Evolutionary conservation across 2,113 vertebrate genomes (phyloP), one percentile per base, ranked within the genome.

Genomic region (Phaetusa simplex): DNA sequence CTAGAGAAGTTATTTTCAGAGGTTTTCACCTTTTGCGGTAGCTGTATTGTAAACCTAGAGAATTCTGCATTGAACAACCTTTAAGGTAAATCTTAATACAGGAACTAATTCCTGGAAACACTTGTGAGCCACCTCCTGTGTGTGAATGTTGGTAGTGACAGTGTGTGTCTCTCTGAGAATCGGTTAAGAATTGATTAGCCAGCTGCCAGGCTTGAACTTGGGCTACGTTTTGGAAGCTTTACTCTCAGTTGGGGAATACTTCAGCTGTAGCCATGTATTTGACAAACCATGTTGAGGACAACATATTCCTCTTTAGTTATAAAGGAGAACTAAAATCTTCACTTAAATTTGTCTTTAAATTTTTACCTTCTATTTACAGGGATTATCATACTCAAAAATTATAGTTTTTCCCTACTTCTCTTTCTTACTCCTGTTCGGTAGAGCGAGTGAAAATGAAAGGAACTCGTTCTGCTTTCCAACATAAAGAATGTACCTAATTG

Each of bases 191-290:
- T 3, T 61, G 47, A 36, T 52, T 6, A 27, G 26, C 30, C n/a
- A 59, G 52, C 80, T 76, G 43, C 43, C 36, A 71, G 61, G 27
- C 0, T 0, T 43, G 45, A 82, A 8, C 1, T 40, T 2, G 1
- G 32, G 0, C 13, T 82, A 66, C 17, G 3, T 43, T 85, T 71
- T 79, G 36, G n/a, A 55, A 64, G 38, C 45, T 86, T 83, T 70
- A 8, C 21, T 88, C 26, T 69, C 27, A 50, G 4, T 4, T 77
- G 49, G 67, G 30, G 19, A 45, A 17, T 32, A 20, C 38, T 70
- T 70, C 49, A 40, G 14, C 22, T 73, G 40, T 61, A 64, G 69
- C 16, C 6, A 1, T n/a, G 21, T 77, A 14, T 86, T 81, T 83
- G 65, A 65, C 42, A 72, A 80, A 72, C 17, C 18, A 8, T 11